Percentiles rank a stretch among this genome's conserved stretches.
These are phyloP conservation scores for Monomorium pharaonis DNA, from an alignment of 1,140 invertebrate genomes.

Conservation along the genomic window DNA sequence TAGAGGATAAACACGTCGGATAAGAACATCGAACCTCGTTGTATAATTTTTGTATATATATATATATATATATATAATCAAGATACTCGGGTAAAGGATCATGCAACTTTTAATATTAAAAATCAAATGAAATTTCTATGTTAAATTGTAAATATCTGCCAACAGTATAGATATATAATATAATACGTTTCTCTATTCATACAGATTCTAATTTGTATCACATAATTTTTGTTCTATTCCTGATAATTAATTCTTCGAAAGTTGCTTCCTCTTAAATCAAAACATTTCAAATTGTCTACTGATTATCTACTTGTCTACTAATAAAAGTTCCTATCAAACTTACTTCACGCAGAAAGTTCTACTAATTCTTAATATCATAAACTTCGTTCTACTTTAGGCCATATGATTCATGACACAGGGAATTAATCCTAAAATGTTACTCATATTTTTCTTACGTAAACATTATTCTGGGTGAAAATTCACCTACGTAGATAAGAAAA, in stretches of 20 bases:
- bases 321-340: slow-evolving; percentile 8
- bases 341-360: background rate
- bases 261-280: background rate
- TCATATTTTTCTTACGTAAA: too few relatives aligned
- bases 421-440: background rate
- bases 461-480: too few relatives aligned
- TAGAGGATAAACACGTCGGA: slow-evolving; percentile 5
- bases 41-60: background rate
- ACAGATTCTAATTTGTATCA: slow-evolving; percentile 25
- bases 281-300: slow-evolving; percentile 2
- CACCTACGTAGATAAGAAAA: too few relatives aligned
- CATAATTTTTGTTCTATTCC: background rate
- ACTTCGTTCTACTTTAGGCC: slow-evolving; percentile 10
- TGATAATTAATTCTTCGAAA: background rate
- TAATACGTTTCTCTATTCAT: background rate
- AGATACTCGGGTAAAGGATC: background rate
- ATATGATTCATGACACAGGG: background rate
- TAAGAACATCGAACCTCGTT: slow-evolving; percentile 23
- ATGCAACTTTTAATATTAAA: background rate
- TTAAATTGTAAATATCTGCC: background rate
- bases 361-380: background rate
- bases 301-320: slow-evolving; percentile 27
- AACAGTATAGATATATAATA: slow-evolving; percentile 3
- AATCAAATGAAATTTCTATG: background rate
- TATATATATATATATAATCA: too few relatives aligned